Percentiles rank a stretch among this genome's conserved stretches.
These are phyloP conservation scores for Phenganax stokvisi DNA, from an alignment of 92 coral and sea anemone genomes.

Conservation along the genomic window DNA sequence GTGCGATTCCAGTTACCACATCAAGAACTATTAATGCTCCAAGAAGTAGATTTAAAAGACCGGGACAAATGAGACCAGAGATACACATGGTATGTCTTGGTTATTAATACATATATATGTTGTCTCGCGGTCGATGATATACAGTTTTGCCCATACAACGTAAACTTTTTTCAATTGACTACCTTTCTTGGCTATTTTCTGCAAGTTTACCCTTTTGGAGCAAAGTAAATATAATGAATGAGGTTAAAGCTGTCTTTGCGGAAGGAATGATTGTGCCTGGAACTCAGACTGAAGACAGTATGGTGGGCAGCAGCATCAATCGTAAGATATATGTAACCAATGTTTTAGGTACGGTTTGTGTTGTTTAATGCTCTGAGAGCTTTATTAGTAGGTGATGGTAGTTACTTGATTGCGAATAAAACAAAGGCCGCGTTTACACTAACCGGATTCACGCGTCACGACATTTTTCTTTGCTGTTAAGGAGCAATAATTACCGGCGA, in stretches of 20 bases:
- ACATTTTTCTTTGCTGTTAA: too few species aligned
- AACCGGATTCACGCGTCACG: too few species aligned
- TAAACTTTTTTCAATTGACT: neutral
- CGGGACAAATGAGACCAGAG: neutral
- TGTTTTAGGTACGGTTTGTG: neutral
- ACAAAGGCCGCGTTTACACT: too few species aligned
- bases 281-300: neutral
- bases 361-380: neutral
- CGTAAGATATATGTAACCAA: conserved; percentile 1
- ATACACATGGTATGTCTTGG: neutral
- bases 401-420: too few species aligned
- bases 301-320: neutral
- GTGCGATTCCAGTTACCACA: neutral
- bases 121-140: neutral
- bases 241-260: neutral
- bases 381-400: too few species aligned
- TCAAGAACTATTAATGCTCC: neutral
- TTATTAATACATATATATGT: neutral
- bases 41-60: neutral
- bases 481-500: too few species aligned
- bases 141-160: neutral
- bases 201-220: conserved; percentile 25
- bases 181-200: neutral
- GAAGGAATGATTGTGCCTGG: conserved; percentile 28
- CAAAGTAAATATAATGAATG: neutral